Evolutionary conservation across 2,797 vertebrate species (phyloP), one percentile per base, ranked within the genome.

Genomic region (Myripristis jacobus): DNA sequence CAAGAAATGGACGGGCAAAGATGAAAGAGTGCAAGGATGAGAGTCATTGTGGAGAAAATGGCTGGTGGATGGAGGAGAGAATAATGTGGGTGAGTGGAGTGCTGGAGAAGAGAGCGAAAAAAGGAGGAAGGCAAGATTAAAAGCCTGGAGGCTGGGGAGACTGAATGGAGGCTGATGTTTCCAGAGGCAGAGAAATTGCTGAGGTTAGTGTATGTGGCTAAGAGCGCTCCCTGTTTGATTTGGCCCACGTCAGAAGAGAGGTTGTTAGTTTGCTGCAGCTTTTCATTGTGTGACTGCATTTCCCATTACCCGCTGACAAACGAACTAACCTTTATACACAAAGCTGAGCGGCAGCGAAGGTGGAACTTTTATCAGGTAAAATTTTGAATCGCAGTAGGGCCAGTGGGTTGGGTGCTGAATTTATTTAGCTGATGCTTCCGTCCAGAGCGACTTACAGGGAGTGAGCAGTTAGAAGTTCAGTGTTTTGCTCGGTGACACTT

Each of bases 271-370:
- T 46, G 34, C 66, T 3, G 34, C 6, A 1, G 34, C 66, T 76
- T 74, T 66, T 63, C 50, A 62, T 12, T 15, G 55, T 61, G 24
- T 8, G 6, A 62, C 5, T 18, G 15, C 73, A 73, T 70, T 84
- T 83, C 48, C 67, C 36, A 77, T 80, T 83, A 80, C 81, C 56
- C 19, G 2, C 81, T 55, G 79, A 77, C 77, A 86, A 80, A 81
- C 68, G 75, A 79, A 73, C 53, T 27, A 48, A 61, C 52, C 53
- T 56, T 56, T 29, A 16, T 2, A 53, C 18, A 62, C 13, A 44
- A 38, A 75, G 58, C 22, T n/a, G 46, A 46, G 77, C 68, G 25
- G 50, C 3, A 19, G 47, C 10, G 52, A 27, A 56, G 19, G 62
- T 24, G 54, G 84, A 88, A 81, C 56, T 79, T 75, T 82, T 82